These are phyloP conservation scores for Platycnemis pennipes DNA, from an alignment of 2,888 invertebrate genomes.

Conservation along the genomic window DNA sequence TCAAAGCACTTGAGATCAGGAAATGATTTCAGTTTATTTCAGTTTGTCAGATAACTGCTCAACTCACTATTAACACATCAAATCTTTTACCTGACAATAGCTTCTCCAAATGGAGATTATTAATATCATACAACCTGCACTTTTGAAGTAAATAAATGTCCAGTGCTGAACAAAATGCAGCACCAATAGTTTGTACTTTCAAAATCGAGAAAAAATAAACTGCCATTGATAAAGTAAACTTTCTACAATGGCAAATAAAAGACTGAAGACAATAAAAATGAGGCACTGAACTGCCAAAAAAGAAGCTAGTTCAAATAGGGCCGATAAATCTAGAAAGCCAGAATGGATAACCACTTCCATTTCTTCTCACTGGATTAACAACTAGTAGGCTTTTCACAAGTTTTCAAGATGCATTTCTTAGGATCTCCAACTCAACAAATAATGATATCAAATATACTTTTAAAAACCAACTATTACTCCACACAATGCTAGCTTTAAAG, in stretches of 20 bases:
- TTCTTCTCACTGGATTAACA: conserved; percentile 43
- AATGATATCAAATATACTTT: conserved; percentile 27
- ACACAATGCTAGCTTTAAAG: conserved; percentile 36
- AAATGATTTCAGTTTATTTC: conserved; percentile 62
- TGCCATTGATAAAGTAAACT: conserved; percentile 54
- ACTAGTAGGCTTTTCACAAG: conserved; percentile 27
- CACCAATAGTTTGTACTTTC: conserved; percentile 65
- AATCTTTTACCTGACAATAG: conserved; percentile 63
- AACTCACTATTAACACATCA: conserved; percentile 49
- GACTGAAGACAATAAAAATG: conserved; percentile 43
- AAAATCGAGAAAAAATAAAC: conserved; percentile 63
- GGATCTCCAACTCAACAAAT: conserved; percentile 23
- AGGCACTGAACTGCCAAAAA: conserved; percentile 61
- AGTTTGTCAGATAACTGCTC: conserved; percentile 55
- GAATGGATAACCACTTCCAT: conserved; percentile 36
- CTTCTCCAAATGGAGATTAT: conserved; percentile 39
- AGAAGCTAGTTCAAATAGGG: conserved; percentile 51
- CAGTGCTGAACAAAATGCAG: conserved; percentile 56
- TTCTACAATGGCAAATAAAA: conserved; percentile 58
- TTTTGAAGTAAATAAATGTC: conserved; percentile 53
- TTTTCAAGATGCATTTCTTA: conserved; percentile 30
- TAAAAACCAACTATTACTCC: background rate
- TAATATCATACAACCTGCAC: conserved; percentile 67
- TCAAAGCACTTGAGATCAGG: conserved; percentile 68
- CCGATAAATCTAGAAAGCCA: conserved; percentile 49